phyloP scores from a whole-genome alignment of 2,888 invertebrate genomes.

The Deilephila elpenor region DNA sequence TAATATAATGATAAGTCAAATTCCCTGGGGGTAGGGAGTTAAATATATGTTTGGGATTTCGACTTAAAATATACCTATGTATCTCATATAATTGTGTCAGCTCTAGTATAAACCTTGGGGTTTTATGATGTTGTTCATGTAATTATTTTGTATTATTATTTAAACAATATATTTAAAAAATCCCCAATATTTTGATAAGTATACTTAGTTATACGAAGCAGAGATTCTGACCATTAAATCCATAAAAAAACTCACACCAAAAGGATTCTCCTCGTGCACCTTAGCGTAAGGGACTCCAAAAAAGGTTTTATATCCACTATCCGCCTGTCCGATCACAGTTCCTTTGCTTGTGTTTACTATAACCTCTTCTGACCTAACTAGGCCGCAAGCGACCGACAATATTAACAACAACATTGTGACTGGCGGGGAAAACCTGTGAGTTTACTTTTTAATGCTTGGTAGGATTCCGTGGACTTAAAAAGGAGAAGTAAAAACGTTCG shows the following conservation, averaged over 20 bases:
- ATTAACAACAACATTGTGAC: conserved; percentile 21
- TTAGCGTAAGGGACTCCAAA: conserved; percentile 69
- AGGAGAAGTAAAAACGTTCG: background rate
- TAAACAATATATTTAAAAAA: too few species aligned
- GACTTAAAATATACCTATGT: too few species aligned
- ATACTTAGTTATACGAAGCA: background rate
- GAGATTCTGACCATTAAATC: background rate
- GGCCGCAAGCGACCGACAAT: background rate
- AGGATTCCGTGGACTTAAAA: background rate
- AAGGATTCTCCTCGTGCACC: conserved; percentile 61
- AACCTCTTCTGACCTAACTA: background rate
- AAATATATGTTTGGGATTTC: too few species aligned
- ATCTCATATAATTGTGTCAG: too few species aligned
- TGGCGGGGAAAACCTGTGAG: background rate
- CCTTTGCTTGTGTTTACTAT: conserved; percentile 54
- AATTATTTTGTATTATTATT: too few species aligned
- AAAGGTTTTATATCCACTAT: conserved; percentile 56
- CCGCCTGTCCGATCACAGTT: conserved; percentile 49
- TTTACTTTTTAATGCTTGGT: background rate
- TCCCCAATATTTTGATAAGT: too few species aligned
- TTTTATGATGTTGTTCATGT: too few species aligned
- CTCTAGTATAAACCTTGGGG: too few species aligned
- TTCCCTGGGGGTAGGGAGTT: too few species aligned
- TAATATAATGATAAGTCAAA: too few species aligned
- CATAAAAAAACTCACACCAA: conserved; percentile 59